Percentiles rank a stretch among this genome's conserved stretches.
Evolutionary conservation across 2,113 vertebrate species (phyloP).

Genomic region (Arizona elegans): DNA sequence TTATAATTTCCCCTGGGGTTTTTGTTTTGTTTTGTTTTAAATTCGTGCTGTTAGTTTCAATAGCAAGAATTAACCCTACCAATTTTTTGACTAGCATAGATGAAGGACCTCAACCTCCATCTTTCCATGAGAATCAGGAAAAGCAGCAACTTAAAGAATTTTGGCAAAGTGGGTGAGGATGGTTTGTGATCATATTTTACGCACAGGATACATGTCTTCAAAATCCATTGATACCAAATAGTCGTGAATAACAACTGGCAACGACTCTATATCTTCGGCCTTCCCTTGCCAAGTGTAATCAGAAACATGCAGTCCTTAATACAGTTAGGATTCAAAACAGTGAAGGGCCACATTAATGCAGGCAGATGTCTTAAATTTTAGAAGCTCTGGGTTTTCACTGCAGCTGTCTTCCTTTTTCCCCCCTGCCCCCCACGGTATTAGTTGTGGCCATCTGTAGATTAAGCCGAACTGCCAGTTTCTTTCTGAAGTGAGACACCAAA

Average conservation of each 20-base stretch:
- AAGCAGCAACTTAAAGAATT: background rate
- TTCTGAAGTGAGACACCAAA: conserved; percentile 32
- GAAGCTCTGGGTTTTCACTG: conserved; percentile 27
- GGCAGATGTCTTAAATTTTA: conserved; percentile 23
- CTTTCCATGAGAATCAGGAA: background rate
- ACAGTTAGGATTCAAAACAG: background rate
- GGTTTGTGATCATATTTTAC: background rate
- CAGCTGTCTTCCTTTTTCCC: conserved; percentile 19
- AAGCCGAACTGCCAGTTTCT: conserved; percentile 27
- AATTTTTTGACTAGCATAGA: background rate
- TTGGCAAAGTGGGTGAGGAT: background rate
- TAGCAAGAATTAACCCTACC: background rate
- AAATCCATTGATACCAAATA: background rate
- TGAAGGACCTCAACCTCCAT: background rate
- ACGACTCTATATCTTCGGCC: background rate
- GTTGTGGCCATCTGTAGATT: conserved; percentile 33
- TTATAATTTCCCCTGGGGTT: background rate
- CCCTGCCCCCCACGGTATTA: conserved; percentile 25
- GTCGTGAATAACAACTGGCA: background rate
- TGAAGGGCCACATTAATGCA: conserved; percentile 12
- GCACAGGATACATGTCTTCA: background rate
- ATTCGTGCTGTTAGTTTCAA: background rate
- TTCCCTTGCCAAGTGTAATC: background rate
- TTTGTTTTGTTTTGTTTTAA: background rate
- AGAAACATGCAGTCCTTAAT: background rate